Conservation (phyloP, 1,140 invertebrate species). For the Formica selysi region DNA sequence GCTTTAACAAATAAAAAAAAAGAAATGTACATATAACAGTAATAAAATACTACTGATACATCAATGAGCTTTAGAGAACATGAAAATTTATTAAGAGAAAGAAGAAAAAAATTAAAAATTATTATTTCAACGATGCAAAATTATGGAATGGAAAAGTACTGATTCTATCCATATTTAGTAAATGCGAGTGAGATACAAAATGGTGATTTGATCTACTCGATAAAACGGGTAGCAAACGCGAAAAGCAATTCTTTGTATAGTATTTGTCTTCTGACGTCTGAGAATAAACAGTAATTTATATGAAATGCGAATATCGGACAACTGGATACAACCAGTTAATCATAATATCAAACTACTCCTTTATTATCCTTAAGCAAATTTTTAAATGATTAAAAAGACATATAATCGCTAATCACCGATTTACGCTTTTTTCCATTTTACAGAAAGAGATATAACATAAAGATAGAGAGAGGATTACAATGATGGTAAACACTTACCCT, state of each 20-base stretch:
- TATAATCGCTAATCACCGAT: not conserved
- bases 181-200: slow-evolving; percentile 23
- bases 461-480: slow-evolving; percentile 41
- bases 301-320: slow-evolving; percentile 76
- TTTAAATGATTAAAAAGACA: not conserved
- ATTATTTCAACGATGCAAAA: slow-evolving; percentile 10
- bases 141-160: not conserved
- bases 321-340: slow-evolving; percentile 63
- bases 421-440: not conserved
- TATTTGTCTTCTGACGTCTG: not conserved
- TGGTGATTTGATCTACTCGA: not conserved
- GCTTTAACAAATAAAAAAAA: slow-evolving; percentile 11
- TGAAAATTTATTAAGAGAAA: not conserved
- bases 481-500: slow-evolving; percentile 88
- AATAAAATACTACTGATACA: slow-evolving; percentile 6
- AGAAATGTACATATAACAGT: not conserved
- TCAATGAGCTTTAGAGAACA: not conserved
- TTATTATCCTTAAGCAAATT: not conserved
- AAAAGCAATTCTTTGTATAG: too few relatives aligned
- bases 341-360: slow-evolving; percentile 43
- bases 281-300: slow-evolving; percentile 50
- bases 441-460: not conserved
- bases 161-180: slow-evolving; percentile 13
- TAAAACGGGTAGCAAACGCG: not conserved
- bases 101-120: not conserved